phyloP scores from a whole-genome alignment of 2,888 invertebrate genomes.

The Amiota mariae region DNA sequence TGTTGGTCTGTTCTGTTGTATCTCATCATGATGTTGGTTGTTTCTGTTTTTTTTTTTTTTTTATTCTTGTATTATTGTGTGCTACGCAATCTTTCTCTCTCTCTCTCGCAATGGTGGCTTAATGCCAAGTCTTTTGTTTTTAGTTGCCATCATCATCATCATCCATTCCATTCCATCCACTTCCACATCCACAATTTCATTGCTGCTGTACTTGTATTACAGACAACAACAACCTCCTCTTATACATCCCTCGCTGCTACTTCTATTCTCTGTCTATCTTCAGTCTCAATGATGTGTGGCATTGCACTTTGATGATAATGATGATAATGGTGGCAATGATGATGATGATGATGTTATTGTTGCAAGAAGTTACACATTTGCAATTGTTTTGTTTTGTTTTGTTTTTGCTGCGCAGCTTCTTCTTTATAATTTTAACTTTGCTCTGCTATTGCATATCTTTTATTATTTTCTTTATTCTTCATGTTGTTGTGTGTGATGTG shows the following conservation, averaged over 20 bases:
- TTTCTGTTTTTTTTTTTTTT: no score
- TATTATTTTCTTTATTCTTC: background rate
- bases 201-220: no score
- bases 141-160: no score
- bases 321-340: no score
- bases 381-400: no score
- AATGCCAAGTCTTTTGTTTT: background rate
- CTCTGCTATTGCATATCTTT: background rate
- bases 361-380: no score
- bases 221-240: no score
- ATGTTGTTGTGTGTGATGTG: background rate
- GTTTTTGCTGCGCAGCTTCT: no score
- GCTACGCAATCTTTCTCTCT: constrained; percentile 49
- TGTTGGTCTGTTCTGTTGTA: constrained; percentile 51
- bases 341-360: no score
- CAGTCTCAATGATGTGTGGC: constrained; percentile 13
- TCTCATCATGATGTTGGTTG: background rate
- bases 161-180: background rate
- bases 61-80: constrained; percentile 33
- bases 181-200: no score
- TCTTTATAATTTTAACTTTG: background rate
- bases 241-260: background rate
- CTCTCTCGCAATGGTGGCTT: constrained; percentile 33
- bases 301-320: constrained; percentile 34
- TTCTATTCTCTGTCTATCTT: background rate